These are phyloP conservation scores for Trachelus stipa DNA, from an alignment of 2,888 invertebrate genomes.

Conservation along the genomic window DNA sequence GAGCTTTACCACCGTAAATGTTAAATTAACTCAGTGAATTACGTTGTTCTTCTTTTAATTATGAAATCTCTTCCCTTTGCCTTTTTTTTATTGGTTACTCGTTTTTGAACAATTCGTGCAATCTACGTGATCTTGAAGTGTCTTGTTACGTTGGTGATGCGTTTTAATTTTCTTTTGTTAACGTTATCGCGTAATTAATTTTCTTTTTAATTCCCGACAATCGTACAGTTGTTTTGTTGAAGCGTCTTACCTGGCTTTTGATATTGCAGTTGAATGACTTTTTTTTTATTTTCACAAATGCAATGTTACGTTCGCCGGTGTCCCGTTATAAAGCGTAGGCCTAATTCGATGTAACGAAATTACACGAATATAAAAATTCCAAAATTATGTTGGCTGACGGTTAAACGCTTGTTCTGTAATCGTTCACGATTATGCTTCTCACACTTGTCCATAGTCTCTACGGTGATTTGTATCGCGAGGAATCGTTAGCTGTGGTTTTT, in stretches of 20 bases:
- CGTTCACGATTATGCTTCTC: too few relatives aligned
- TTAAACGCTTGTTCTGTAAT: too few relatives aligned
- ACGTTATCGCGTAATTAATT: neutral
- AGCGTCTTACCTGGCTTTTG: neutral
- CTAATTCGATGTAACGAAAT: neutral
- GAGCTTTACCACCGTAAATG: conserved; percentile 10
- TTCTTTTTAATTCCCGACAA: neutral
- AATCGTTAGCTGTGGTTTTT: too few relatives aligned
- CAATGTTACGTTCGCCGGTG: neutral
- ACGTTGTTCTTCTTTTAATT: neutral
- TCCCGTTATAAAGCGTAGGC: neutral
- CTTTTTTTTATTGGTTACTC: too few relatives aligned
- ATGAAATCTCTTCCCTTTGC: neutral
- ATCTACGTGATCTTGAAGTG: too few relatives aligned
- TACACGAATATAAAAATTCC: too few relatives aligned
- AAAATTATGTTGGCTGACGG: too few relatives aligned
- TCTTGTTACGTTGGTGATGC: too few relatives aligned
- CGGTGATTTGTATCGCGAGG: too few relatives aligned
- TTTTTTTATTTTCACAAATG: neutral
- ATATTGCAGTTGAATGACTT: neutral
- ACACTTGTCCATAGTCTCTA: too few relatives aligned
- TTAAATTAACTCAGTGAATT: conserved; percentile 34
- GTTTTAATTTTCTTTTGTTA: neutral
- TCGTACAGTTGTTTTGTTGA: neutral
- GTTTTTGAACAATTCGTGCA: too few relatives aligned